These are phyloP conservation scores for Pseudopipra pipra DNA, from an alignment of 2,113 vertebrate genomes.

Conservation along the genomic window DNA sequence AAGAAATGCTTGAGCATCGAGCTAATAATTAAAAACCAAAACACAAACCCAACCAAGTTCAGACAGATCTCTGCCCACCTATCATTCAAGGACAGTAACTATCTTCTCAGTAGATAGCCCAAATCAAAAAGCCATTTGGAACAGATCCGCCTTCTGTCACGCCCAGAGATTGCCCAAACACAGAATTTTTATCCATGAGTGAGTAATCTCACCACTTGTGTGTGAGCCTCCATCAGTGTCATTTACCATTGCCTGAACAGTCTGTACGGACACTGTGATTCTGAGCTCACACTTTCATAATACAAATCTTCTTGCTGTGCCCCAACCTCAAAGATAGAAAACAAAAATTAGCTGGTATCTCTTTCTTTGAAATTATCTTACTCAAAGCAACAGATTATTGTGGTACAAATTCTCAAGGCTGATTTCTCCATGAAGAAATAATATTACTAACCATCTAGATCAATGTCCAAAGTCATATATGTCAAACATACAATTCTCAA, in stretches of 20 bases:
- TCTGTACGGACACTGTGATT: not conserved
- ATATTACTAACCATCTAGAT: not conserved
- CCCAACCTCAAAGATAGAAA: not conserved
- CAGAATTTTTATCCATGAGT: not conserved
- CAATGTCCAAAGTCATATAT: not conserved
- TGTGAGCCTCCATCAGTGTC: not conserved
- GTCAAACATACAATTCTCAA: not conserved
- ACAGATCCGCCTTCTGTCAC: not conserved
- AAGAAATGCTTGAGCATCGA: not conserved
- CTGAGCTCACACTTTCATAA: not conserved
- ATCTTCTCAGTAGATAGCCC: not conserved
- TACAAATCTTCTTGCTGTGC: not conserved
- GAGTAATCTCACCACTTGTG: not conserved
- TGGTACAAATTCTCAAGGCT: not conserved
- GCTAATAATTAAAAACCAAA: not conserved
- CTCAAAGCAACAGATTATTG: not conserved
- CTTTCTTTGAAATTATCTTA: not conserved
- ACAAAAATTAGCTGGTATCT: not conserved
- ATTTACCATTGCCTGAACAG: fast-evolving
- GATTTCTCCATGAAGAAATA: not conserved
- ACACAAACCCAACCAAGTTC: not conserved
- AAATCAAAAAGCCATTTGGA: not conserved
- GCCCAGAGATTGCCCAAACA: not conserved
- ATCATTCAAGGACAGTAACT: not conserved
- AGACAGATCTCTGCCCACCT: not conserved